Percentiles rank a stretch among this genome's conserved stretches.
These are phyloP conservation scores for Apis dorsata DNA, from an alignment of 1,140 invertebrate species.

Conservation along the genomic window DNA sequence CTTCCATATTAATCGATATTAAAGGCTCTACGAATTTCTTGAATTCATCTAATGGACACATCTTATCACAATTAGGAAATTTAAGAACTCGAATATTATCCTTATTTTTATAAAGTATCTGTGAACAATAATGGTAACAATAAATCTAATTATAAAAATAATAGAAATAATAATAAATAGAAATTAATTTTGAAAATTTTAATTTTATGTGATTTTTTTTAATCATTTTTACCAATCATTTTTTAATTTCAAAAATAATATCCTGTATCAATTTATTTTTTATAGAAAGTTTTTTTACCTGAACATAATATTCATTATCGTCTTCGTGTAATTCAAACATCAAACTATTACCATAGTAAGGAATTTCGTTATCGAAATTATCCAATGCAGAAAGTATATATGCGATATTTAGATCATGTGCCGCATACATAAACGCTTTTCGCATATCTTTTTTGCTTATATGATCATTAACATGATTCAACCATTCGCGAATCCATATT, in stretches of 20 bases:
- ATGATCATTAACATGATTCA: constrained; percentile 1
- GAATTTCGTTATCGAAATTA: constrained; percentile 33
- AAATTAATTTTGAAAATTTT: neutral
- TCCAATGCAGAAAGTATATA: constrained; percentile 1
- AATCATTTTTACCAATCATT: neutral
- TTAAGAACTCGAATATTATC: neutral
- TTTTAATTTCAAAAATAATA: neutral
- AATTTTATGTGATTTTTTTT: neutral
- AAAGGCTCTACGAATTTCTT: neutral
- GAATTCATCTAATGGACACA: constrained; percentile 27
- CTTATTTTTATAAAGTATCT: constrained; percentile 5
- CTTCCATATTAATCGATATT: neutral
- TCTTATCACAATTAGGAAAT: constrained; percentile 1
- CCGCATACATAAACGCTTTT: constrained; percentile 36
- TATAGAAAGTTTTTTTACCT: constrained; percentile 14
- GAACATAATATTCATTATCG: constrained; percentile 12
- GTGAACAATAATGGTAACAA: neutral
- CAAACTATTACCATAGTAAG: neutral
- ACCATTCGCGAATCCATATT: constrained; percentile 25
- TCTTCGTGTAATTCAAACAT: constrained; percentile 38
- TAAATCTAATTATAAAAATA: neutral
- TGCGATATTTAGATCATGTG: constrained; percentile 31
- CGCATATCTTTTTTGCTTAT: neutral
- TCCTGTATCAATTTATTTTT: neutral
- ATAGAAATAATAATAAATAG: neutral